A percentile compares a stretch with the other conserved stretches of the same genome.
Evolutionary conservation across 2,797 vertebrate genomes (phyloP).

Genomic region (Myripristis jacobus): DNA sequence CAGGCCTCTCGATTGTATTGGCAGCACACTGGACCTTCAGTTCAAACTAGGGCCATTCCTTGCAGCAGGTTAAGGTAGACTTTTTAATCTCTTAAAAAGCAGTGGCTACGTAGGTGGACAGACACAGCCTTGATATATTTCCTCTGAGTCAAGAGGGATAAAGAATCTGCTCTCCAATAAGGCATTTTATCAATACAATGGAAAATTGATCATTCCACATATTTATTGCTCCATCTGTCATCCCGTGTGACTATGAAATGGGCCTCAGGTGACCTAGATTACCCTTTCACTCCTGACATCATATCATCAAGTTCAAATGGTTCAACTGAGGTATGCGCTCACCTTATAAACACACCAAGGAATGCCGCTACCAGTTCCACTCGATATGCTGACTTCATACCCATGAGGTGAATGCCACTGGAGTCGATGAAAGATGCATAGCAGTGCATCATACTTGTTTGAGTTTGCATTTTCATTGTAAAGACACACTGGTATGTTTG

Average conservation of each 20-base stretch:
- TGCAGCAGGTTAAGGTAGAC: slow-evolving; percentile 37
- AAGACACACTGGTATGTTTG: slow-evolving; percentile 57
- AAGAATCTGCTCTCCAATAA: slow-evolving; percentile 26
- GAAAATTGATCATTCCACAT: background rate
- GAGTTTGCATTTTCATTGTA: slow-evolving; percentile 51
- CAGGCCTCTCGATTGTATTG: slow-evolving; percentile 32
- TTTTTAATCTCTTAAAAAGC: slow-evolving; percentile 45
- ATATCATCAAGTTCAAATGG: slow-evolving; percentile 36
- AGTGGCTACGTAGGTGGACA: slow-evolving; percentile 12
- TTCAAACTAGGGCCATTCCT: slow-evolving; percentile 57
- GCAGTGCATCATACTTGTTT: slow-evolving; percentile 51
- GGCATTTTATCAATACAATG: background rate
- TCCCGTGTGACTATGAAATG: slow-evolving; percentile 12
- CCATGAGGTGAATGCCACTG: slow-evolving; percentile 42
- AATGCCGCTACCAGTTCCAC: slow-evolving; percentile 34
- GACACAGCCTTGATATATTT: slow-evolving; percentile 2
- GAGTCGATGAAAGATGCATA: slow-evolving; percentile 50
- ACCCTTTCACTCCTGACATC: slow-evolving; percentile 47
- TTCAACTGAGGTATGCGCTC: slow-evolving; percentile 25
- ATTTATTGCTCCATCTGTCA: slow-evolving; percentile 28
- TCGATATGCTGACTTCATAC: slow-evolving; percentile 50
- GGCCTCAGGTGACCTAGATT: slow-evolving; percentile 27
- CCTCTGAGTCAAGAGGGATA: slow-evolving; percentile 17
- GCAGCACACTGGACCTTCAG: slow-evolving; percentile 37
- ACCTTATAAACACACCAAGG: slow-evolving; percentile 38